Evolutionary conservation across 2,797 vertebrate species (phyloP), one percentile per base, ranked within the genome.

Genomic region (Amblyopsis hoosieri): DNA sequence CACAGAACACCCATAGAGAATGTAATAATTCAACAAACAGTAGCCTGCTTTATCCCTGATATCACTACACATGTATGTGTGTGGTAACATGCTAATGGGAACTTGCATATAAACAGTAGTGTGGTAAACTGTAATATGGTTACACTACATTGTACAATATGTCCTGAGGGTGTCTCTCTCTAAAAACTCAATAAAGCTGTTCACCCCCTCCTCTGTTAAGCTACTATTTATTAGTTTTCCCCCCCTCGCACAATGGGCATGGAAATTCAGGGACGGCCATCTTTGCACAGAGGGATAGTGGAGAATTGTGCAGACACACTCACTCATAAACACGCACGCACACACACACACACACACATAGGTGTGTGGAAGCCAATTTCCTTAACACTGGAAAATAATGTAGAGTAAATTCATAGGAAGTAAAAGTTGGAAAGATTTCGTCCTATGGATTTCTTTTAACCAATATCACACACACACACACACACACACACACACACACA

Each of bases 111-210:
- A 53, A 53, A 3, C 23, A 51, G 50, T 46, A 11, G 61, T 23
- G 3, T 23, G 23, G 23, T 23, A 23, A 23, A 23, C 23, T 23
- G 23, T 23, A 23, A n/a, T 14, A 57, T 14, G 56, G 55, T 54
- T 13, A 51, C 14, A n/a, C 10, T 48, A 48, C 12, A 48, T 5
- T 51, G 50, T 13, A 29, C 23, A 29, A 29, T 29, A 60, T 56
- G 17, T 2, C 54, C 33, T 33, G 23, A 50, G 55, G 59, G 45
- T 7, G 3, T 2, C 23, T 57, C 54, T 42, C 10, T 51, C 10
- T 33, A 12, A 54, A 9, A 56, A 67, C 31, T 54, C 15, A 53
- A 60, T 61, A 23, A 57, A 60, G 48, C 37, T 42, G 64, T 50
- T 7, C 37, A 61, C 50, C 42, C 46, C 72, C 29, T 12, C 23